Percentiles rank a stretch among this genome's conserved stretches.
phyloP scores from a whole-genome alignment of 2,888 invertebrate genomes.

The Pachycephus smyrnensis region DNA sequence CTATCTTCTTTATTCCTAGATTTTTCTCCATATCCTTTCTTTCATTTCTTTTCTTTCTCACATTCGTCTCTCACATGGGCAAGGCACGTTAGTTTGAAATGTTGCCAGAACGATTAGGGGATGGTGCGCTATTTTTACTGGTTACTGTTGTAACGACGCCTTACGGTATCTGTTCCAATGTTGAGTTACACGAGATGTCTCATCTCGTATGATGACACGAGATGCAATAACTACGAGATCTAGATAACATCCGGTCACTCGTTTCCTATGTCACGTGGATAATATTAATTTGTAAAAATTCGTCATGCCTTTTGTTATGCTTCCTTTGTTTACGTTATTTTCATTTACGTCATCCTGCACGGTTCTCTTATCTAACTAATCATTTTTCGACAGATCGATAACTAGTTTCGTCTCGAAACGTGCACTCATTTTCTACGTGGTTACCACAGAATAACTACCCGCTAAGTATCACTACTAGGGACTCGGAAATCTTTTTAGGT shows the following conservation, averaged over 20 bases:
- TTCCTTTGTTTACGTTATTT: neutral
- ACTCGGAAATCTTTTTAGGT: neutral
- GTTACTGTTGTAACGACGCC: neutral
- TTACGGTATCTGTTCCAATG: neutral
- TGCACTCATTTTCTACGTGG: neutral
- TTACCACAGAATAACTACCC: neutral
- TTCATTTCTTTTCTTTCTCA: neutral
- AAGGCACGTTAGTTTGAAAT: constrained; percentile 36
- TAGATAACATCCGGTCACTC: neutral
- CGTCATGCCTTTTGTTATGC: neutral
- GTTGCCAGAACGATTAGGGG: constrained; percentile 47
- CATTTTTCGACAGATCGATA: neutral
- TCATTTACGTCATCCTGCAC: neutral
- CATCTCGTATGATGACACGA: neutral
- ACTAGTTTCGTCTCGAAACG: neutral
- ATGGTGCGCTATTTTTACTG: neutral
- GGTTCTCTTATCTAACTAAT: neutral
- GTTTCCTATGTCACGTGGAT: neutral
- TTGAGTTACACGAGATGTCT: neutral
- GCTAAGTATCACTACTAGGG: neutral
- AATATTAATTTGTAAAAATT: neutral
- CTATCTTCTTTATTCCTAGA: neutral
- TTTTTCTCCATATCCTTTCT: neutral
- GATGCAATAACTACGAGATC: neutral
- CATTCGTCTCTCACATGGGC: neutral